phyloP scores from a whole-genome alignment of 1,140 invertebrate genomes.

The Drosophila ficusphila region DNA sequence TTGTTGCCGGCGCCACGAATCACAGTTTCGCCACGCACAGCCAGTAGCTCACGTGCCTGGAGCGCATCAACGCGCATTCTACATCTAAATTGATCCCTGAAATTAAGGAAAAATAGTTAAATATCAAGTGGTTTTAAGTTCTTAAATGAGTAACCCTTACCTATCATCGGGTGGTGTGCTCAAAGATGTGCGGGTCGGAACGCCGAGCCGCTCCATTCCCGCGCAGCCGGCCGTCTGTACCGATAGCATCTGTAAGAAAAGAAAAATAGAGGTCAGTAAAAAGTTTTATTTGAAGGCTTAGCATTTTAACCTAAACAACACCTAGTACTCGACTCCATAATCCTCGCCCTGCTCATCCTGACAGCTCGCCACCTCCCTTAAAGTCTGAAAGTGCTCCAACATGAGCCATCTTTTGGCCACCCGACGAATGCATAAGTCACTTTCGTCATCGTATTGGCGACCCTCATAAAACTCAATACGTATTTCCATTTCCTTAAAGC shows the following conservation, averaged over 20 bases:
- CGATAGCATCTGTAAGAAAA: conserved; percentile 87
- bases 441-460: background rate
- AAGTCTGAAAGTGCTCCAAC: conserved; percentile 34
- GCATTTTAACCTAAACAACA: background rate
- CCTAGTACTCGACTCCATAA: background rate
- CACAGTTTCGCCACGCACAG: conserved; percentile 78
- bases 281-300: background rate
- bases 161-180: conserved; percentile 82
- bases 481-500: conserved; percentile 40
- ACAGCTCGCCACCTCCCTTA: conserved; percentile 41
- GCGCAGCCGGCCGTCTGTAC: conserved; percentile 88
- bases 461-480: conserved; percentile 25
- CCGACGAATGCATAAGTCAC: background rate
- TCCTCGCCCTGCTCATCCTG: conserved; percentile 32
- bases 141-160: conserved; percentile 33
- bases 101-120: background rate
- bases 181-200: conserved; percentile 85
- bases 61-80: conserved; percentile 81
- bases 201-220: conserved; percentile 88
- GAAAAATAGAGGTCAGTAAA: background rate
- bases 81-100: conserved; percentile 81
- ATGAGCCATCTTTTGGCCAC: conserved; percentile 55
- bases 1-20: conserved; percentile 71
- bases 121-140: background rate
- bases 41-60: conserved; percentile 76